phyloP scores from a whole-genome alignment of 1,140 invertebrate species.

The silkworm (Bombyx mori) region ASM3026992v2 NC_085119.1:10732501-10733000 shows the following conservation, averaged over 20 bases:
- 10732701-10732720: constrained; percentile 68
- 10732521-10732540: no score
- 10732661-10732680: no score
- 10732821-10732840: constrained; percentile 61
- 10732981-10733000: background rate
- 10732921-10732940: no score
- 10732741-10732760: constrained; percentile 61
- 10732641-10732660: background rate
- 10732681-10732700: constrained; percentile 42
- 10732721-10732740: constrained; percentile 67
- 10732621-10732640: background rate
- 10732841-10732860: constrained; percentile 53
- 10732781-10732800: constrained; percentile 68
- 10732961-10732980: background rate
- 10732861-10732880: constrained; percentile 55
- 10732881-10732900: constrained; percentile 54
- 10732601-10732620: background rate
- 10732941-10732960: background rate
- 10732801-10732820: constrained; percentile 56
- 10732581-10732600: no score
- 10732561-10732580: no score
- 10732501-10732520: no score
- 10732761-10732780: constrained; percentile 66
- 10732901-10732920: constrained; percentile 31
- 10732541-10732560: no score